phyloP scores from a whole-genome alignment of 2,888 invertebrate species.

The Chelonus formosanus region DNA sequence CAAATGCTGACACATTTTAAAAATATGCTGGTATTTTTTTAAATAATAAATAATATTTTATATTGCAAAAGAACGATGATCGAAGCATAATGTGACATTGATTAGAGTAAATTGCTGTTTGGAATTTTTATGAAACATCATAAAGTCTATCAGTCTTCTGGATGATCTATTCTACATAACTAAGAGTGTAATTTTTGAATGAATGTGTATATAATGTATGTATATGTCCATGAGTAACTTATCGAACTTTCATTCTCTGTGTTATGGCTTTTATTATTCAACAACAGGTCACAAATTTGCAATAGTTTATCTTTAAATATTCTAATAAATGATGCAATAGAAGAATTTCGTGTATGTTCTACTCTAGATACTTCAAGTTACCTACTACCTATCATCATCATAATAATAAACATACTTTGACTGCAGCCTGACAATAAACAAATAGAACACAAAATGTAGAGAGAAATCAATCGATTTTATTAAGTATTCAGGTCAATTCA shows the following conservation, averaged over 20 bases:
- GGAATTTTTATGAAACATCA: conserved; percentile 19
- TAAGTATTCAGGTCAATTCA: conserved; percentile 28
- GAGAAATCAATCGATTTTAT: conserved; percentile 21
- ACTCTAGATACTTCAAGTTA: no score
- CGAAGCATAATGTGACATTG: conserved; percentile 3
- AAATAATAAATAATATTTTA: no score
- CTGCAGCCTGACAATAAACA: background rate
- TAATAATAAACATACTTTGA: no score
- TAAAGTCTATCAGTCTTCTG: conserved; percentile 21
- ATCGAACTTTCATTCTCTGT: conserved; percentile 15
- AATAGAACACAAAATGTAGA: background rate
- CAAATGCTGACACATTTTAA: no score
- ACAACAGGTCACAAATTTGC: conserved; percentile 12
- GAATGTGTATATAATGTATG: no score
- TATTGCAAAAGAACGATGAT: conserved; percentile 2
- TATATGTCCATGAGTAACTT: background rate
- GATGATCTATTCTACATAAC: background rate
- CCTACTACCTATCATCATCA: no score
- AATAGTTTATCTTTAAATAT: conserved; percentile 4
- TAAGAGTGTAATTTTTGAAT: background rate
- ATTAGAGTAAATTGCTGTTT: conserved; percentile 21
- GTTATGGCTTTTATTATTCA: conserved; percentile 11
- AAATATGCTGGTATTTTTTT: no score
- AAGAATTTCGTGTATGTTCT: no score
- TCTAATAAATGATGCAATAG: background rate